Evolutionary conservation across 2,888 invertebrate genomes (phyloP), one percentile per base, ranked within the genome.

Genomic region (Philereme transversata): DNA sequence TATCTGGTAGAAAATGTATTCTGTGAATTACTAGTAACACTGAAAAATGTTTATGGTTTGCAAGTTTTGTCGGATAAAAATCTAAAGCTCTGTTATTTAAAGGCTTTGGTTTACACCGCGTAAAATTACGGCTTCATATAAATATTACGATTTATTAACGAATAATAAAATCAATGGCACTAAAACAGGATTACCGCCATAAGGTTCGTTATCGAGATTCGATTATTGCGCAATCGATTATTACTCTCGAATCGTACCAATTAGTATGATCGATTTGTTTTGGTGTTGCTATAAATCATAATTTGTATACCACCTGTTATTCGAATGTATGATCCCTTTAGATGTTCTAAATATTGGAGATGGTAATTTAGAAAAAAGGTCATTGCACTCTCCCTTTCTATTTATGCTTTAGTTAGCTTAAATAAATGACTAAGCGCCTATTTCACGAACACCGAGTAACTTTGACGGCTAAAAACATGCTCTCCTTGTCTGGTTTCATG

Each of bases 281-380:
- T 81, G 83, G 84, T 84, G 79, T 79, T 83, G 77, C 79, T 77
- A 86, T 88, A 87, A 87, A 87, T 87, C 88, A 87, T 80, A 77
- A 75, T 73, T 75, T 61, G 51, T 60, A 38, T 22, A 78, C 75
- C 84, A 84, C 84, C 83, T 81, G 83, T 76, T 73, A 70, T 71
- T 68, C 41, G 47, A 40, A 51, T 55, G 53, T 53, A 62, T 57
- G 45, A 48, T 59, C 52, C 36, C 47, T 59, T 75, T 67, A 69
- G 69, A 71, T 65, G 57, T 57, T 60, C 60, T 54, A 58, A 63
- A 47, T 10, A 65, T 57, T 74, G 74, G 82, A 82, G 78, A 68
- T 64, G 82, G 82, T 69, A 76, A 65, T 74, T 56, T 56, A 53
- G 10, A 43, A 41, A 35, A 22, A 22, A 1, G 22, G 22, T 22